Evolutionary conservation across 2,888 invertebrate species (phyloP).

Genomic region (Epinotia demarniana): DNA sequence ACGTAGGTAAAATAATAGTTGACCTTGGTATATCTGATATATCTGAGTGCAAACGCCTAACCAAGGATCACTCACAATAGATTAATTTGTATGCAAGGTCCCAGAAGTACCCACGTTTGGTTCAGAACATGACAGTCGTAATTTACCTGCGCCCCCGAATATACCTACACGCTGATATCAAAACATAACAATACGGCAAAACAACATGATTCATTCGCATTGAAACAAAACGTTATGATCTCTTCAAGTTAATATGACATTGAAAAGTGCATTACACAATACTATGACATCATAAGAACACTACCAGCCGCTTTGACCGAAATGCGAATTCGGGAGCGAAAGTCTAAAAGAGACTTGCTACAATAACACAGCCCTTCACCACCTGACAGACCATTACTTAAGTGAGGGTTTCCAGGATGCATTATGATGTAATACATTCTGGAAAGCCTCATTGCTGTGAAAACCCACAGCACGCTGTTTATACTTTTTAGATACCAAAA

Average conservation of each 20-base stretch:
- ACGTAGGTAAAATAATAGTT: slow-evolving; percentile 25
- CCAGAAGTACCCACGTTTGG: slow-evolving; percentile 74
- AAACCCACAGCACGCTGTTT: neutral
- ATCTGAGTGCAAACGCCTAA: slow-evolving; percentile 52
- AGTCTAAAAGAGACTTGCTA: neutral
- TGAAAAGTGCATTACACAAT: slow-evolving; percentile 31
- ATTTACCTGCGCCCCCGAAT: slow-evolving; percentile 70
- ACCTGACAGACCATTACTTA: too few species aligned
- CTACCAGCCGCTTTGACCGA: neutral
- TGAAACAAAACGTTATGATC: slow-evolving; percentile 4
- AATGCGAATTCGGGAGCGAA: neutral
- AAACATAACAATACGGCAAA: slow-evolving; percentile 44
- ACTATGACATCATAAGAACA: slow-evolving; percentile 7
- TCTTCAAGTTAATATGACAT: slow-evolving; percentile 26
- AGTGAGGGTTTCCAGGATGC: too few species aligned
- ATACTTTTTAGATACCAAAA: neutral
- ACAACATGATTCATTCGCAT: slow-evolving; percentile 41
- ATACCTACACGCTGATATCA: slow-evolving; percentile 48
- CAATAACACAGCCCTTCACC: too few species aligned
- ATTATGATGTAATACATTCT: too few species aligned
- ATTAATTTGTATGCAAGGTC: slow-evolving; percentile 70
- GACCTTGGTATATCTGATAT: slow-evolving; percentile 40
- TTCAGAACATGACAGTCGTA: slow-evolving; percentile 64
- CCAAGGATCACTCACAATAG: slow-evolving; percentile 70
- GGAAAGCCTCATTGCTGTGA: neutral